A percentile compares a stretch with the other conserved stretches of the same genome.
Conservation (phyloP, 35 echinoderm and acorn worm species). For the Apostichopus californicus region DNA sequence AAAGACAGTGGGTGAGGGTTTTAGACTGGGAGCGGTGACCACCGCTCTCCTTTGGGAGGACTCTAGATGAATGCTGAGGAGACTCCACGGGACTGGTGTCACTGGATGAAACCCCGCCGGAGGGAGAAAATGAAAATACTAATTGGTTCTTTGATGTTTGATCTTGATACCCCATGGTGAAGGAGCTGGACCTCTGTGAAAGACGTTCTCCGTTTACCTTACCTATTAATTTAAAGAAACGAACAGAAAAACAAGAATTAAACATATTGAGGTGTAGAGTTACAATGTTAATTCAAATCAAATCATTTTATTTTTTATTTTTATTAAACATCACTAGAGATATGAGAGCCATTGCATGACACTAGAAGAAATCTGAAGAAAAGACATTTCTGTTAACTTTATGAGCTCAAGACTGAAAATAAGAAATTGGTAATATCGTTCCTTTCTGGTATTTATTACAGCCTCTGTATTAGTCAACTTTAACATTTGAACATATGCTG, state of each 20-base stretch:
- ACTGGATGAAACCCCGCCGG: constrained; percentile 8
- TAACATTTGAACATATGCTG: too few relatives aligned
- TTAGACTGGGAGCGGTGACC: neutral
- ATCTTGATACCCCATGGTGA: constrained; percentile 45
- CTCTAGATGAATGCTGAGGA: constrained; percentile 1
- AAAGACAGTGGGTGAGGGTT: constrained; percentile 46
- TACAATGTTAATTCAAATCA: neutral
- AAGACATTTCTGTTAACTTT: too few relatives aligned
- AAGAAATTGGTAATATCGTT: too few relatives aligned
- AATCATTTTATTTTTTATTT: too few relatives aligned
- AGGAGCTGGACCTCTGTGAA: constrained; percentile 46
- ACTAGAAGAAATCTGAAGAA: too few relatives aligned
- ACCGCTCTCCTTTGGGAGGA: neutral
- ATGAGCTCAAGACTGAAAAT: too few relatives aligned
- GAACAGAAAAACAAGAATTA: neutral
- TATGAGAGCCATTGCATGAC: too few relatives aligned
- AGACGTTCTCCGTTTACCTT: constrained; percentile 3
- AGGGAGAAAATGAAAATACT: neutral
- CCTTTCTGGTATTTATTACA: too few relatives aligned
- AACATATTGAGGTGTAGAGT: neutral
- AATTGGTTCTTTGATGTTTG: constrained; percentile 1
- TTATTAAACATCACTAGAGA: too few relatives aligned
- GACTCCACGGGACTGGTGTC: constrained; percentile 40
- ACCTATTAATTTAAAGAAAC: constrained; percentile 11
- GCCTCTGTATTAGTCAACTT: too few relatives aligned